Conservation (phyloP, 2,797 vertebrate genomes). For the Nasua narica region DNA sequence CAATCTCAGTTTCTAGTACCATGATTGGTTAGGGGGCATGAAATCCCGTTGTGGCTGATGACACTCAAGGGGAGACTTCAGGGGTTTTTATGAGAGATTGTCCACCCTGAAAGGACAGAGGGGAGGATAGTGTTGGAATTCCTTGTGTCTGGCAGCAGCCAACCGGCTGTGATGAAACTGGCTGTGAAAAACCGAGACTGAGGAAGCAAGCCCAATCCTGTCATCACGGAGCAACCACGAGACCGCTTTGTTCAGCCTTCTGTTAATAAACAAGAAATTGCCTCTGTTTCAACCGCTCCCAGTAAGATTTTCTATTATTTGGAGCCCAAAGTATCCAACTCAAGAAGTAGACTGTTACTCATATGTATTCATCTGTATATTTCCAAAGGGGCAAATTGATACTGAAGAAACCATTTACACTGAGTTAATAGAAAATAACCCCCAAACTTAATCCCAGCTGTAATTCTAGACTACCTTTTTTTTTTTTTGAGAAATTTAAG, state of each 20-base stretch:
- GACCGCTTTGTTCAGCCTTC: neutral
- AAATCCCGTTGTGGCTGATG: neutral
- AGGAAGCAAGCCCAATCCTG: accelerated
- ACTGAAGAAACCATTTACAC: neutral
- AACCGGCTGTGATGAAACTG: neutral
- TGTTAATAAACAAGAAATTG: neutral
- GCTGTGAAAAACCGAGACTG: neutral
- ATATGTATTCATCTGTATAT: neutral
- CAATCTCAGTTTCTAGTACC: neutral
- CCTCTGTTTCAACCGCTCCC: neutral
- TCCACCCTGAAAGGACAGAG: neutral
- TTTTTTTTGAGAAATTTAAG: neutral
- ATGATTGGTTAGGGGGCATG: neutral
- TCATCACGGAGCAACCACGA: accelerated
- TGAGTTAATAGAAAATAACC: neutral
- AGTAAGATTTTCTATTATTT: neutral
- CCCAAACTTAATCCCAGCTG: neutral
- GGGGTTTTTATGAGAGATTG: neutral
- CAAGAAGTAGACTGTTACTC: neutral
- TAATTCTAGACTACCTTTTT: neutral
- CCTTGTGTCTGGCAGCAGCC: too few species aligned
- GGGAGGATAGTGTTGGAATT: neutral
- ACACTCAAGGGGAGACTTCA: neutral
- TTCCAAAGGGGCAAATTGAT: neutral
- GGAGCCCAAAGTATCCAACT: neutral